These are phyloP conservation scores for Hippolais icterina DNA, from an alignment of 2,113 vertebrate genomes.

Conservation along the genomic window DNA sequence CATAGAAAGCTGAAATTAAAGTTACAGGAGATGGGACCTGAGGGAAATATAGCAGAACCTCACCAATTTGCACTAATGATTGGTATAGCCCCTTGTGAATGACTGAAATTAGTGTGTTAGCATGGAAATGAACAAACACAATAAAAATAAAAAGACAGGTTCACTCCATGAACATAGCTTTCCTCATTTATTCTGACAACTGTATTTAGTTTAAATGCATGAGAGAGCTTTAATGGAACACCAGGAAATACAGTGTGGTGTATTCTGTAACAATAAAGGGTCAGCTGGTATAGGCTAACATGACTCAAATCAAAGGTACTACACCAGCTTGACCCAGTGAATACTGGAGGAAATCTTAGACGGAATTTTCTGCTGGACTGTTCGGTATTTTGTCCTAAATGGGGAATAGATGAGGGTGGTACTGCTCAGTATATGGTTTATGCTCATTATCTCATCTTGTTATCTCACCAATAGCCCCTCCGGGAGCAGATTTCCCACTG, in stretches of 20 bases:
- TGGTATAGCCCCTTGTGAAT: conserved; percentile 48
- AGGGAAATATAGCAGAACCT: conserved; percentile 67
- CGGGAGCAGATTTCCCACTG: conserved; percentile 46
- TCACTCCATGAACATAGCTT: not conserved
- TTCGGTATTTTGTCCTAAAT: not conserved
- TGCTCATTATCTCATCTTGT: conserved; percentile 16
- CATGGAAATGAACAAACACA: conserved; percentile 64
- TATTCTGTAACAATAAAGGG: not conserved
- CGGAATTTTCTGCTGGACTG: not conserved
- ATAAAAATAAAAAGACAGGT: conserved; percentile 48
- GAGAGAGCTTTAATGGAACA: conserved; percentile 25
- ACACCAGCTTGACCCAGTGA: not conserved
- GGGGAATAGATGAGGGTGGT: not conserved
- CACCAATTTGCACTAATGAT: conserved; percentile 70
- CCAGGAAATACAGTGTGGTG: not conserved
- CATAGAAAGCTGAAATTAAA: conserved; percentile 69
- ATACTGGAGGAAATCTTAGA: not conserved
- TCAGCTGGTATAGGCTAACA: not conserved
- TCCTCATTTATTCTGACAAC: conserved; percentile 55
- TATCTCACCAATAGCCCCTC: conserved; percentile 7
- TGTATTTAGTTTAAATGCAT: conserved; percentile 52
- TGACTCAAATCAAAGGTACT: not conserved
- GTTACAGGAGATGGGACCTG: conserved; percentile 45
- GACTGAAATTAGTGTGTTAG: conserved; percentile 51
- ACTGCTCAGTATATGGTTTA: not conserved